A percentile compares a stretch with the other conserved stretches of the same genome.
Evolutionary conservation across 2,888 invertebrate species (phyloP).

Genomic region (Celastrina argiolus): DNA sequence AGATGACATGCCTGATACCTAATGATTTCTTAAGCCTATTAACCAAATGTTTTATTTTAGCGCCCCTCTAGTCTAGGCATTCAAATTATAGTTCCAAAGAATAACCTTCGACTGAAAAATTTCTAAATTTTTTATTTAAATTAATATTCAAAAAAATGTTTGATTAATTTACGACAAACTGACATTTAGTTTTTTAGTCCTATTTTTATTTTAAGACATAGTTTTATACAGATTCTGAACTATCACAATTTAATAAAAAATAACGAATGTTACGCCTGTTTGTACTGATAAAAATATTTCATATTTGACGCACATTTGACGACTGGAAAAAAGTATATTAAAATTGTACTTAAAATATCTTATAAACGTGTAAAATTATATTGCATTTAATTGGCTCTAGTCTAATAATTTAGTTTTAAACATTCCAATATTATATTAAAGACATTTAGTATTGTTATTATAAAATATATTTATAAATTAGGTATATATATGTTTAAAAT

Average conservation of each 20-base stretch:
- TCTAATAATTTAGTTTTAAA: conserved; percentile 29
- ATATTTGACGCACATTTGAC: conserved; percentile 6
- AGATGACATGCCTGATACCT: background rate
- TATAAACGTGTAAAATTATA: conserved; percentile 8
- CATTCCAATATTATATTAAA: conserved; percentile 24
- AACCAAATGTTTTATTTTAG: background rate
- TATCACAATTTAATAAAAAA: too few species aligned
- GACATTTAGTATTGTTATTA: background rate
- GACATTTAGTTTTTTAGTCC: background rate
- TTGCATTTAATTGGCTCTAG: conserved; percentile 34
- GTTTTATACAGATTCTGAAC: too few species aligned
- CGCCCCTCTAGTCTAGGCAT: background rate
- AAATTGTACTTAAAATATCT: background rate
- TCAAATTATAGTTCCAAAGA: background rate
- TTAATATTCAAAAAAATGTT: background rate
- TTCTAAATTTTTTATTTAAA: background rate
- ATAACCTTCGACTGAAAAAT: background rate
- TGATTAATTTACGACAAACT: background rate
- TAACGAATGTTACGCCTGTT: background rate
- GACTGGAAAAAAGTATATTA: conserved; percentile 13
- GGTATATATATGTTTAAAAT: background rate
- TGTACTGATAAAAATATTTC: background rate
- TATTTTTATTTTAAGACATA: background rate
- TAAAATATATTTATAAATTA: background rate
- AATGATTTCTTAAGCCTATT: background rate